Conservation (phyloP, 2,888 invertebrate species). For the Calliopum simillimum region DNA sequence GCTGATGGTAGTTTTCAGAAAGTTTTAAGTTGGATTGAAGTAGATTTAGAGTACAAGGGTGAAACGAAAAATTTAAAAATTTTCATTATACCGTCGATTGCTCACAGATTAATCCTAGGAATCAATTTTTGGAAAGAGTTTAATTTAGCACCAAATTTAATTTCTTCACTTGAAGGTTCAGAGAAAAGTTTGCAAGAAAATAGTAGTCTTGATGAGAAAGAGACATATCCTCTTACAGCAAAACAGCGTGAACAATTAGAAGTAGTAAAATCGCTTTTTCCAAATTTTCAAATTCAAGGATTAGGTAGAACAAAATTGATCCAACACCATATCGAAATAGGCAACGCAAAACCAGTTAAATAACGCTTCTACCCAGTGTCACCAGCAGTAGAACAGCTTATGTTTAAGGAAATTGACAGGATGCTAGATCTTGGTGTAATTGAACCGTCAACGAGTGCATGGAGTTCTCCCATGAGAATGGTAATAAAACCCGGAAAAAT, state of each 20-base stretch:
- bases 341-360: slow-evolving; percentile 32
- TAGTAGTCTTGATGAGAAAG: background rate
- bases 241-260: slow-evolving; percentile 23
- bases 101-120: slow-evolving; percentile 29
- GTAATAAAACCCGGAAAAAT: slow-evolving; percentile 37
- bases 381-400: slow-evolving; percentile 32
- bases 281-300: slow-evolving; percentile 3
- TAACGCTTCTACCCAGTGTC: slow-evolving; percentile 37
- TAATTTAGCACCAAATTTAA: slow-evolving; percentile 6
- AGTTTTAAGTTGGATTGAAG: slow-evolving; percentile 23
- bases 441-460: slow-evolving; percentile 39
- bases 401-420: too few species aligned
- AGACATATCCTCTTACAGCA: slow-evolving; percentile 10
- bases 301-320: slow-evolving; percentile 34
- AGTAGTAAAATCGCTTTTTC: too few species aligned
- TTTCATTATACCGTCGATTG: slow-evolving; percentile 27
- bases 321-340: slow-evolving; percentile 33
- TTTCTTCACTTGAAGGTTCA: slow-evolving; percentile 1
- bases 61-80: slow-evolving; percentile 3
- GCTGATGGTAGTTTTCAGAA: too few species aligned
- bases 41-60: slow-evolving; percentile 18
- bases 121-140: slow-evolving; percentile 30
- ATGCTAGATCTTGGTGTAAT: slow-evolving; percentile 33
- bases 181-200: background rate
- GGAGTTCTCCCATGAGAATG: slow-evolving; percentile 32